Percentiles rank a stretch among this genome's conserved stretches.
Evolutionary conservation across 53 echinoderm and acorn worm species (phyloP).

Genomic region (Arbacia lixula): DNA sequence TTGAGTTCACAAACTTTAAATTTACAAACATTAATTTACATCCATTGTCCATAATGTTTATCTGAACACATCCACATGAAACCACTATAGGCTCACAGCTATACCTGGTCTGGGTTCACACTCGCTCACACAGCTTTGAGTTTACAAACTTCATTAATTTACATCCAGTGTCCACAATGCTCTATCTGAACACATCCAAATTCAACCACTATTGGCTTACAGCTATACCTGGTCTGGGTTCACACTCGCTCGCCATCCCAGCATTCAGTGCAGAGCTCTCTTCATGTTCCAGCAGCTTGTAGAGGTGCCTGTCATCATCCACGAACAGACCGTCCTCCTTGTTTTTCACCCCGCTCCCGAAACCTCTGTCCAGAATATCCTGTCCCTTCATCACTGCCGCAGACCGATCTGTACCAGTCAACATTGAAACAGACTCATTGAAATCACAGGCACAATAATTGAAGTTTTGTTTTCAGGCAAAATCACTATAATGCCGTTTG

Average conservation of each 20-base stretch:
- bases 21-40: too few species aligned
- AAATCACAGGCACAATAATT: background rate
- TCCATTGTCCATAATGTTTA: too few species aligned
- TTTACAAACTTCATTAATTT: too few species aligned
- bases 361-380: constrained; percentile 70
- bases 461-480: too few species aligned
- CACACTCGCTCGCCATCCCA: constrained; percentile 86
- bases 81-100: background rate
- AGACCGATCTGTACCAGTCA: constrained; percentile 56
- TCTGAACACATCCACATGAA: background rate
- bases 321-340: constrained; percentile 60
- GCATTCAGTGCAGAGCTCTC: constrained; percentile 79
- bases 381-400: constrained; percentile 79
- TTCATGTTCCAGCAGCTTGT: constrained; percentile 86
- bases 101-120: background rate
- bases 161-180: too few species aligned
- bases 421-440: background rate
- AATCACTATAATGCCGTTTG: too few species aligned
- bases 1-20: too few species aligned
- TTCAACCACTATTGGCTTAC: background rate
- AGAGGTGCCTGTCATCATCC: constrained; percentile 68
- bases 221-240: constrained; percentile 79
- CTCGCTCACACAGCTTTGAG: background rate
- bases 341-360: constrained; percentile 65
- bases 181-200: background rate